Evolutionary conservation across 2,888 invertebrate species (phyloP).

Genomic region (Argyra leucocephala): DNA sequence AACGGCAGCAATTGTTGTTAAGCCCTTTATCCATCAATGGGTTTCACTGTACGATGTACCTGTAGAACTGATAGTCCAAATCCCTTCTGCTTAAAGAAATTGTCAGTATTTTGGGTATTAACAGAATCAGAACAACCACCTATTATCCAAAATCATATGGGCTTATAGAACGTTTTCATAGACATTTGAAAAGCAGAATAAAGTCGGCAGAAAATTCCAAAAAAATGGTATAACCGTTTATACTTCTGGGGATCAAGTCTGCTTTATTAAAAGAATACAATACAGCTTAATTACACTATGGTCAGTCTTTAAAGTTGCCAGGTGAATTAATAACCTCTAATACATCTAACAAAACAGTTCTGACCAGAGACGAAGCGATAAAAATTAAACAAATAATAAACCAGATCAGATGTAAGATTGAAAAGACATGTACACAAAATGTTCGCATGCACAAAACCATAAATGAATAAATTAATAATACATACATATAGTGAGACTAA

Average conservation of each 20-base stretch:
- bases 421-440: no score
- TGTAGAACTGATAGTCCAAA: slow-evolving; percentile 15
- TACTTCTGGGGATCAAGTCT: neutral
- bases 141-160: slow-evolving; percentile 20
- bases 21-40: slow-evolving; percentile 18
- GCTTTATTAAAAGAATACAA: neutral
- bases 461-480: no score
- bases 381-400: no score
- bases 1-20: slow-evolving; percentile 18
- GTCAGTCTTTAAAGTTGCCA: slow-evolving; percentile 14
- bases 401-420: no score
- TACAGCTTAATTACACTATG: slow-evolving; percentile 16
- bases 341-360: no score
- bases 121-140: slow-evolving; percentile 16
- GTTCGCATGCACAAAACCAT: no score
- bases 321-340: slow-evolving; percentile 8
- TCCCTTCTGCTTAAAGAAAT: slow-evolving; percentile 17
- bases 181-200: slow-evolving; percentile 15
- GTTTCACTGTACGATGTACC: slow-evolving; percentile 20
- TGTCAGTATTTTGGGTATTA: slow-evolving; percentile 11
- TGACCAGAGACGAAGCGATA: no score
- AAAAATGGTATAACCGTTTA: neutral
- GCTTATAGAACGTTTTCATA: slow-evolving; percentile 18
- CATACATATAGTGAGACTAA: no score
- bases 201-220: slow-evolving; percentile 8